phyloP scores from a whole-genome alignment of 2,888 invertebrate species.

The Asteroscopus sphinx region DNA sequence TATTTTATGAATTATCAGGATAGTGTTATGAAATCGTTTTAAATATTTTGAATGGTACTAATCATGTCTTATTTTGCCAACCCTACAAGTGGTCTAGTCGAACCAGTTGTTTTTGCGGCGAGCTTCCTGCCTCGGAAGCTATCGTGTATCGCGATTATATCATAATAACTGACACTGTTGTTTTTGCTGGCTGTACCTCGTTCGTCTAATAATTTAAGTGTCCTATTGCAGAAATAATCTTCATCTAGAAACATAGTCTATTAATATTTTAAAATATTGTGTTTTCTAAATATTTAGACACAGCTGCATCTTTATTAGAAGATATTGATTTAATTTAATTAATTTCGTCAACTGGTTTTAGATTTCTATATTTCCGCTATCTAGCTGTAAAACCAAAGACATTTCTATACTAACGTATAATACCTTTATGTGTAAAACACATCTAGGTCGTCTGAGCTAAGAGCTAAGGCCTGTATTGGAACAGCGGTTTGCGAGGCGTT shows the following conservation, averaged over 20 bases:
- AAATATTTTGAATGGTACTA: no score
- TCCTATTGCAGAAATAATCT: neutral
- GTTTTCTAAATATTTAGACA: constrained; percentile 4
- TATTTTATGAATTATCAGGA: no score
- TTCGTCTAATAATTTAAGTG: constrained; percentile 6
- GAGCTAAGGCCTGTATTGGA: no score
- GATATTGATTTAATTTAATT: neutral
- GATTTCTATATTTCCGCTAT: constrained; percentile 16
- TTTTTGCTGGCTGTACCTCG: constrained; percentile 12
- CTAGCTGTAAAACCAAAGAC: no score
- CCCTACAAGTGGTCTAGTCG: constrained; percentile 26
- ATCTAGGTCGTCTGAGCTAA: no score
- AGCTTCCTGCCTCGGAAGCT: constrained; percentile 48
- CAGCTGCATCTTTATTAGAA: constrained; percentile 1
- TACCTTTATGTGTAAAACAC: no score
- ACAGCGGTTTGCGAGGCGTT: no score
- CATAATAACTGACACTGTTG: constrained; percentile 25
- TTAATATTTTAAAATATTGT: constrained; percentile 4
- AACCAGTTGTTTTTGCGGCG: constrained; percentile 32
- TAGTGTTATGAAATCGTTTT: no score
- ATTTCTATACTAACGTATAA: no score
- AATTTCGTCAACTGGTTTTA: constrained; percentile 16
- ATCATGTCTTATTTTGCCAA: constrained; percentile 1
- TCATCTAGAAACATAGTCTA: neutral
- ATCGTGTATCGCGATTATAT: constrained; percentile 44